These are phyloP conservation scores for Chaenodraco wilsoni DNA, from an alignment of 2,797 vertebrate genomes.

Conservation along the genomic window DNA sequence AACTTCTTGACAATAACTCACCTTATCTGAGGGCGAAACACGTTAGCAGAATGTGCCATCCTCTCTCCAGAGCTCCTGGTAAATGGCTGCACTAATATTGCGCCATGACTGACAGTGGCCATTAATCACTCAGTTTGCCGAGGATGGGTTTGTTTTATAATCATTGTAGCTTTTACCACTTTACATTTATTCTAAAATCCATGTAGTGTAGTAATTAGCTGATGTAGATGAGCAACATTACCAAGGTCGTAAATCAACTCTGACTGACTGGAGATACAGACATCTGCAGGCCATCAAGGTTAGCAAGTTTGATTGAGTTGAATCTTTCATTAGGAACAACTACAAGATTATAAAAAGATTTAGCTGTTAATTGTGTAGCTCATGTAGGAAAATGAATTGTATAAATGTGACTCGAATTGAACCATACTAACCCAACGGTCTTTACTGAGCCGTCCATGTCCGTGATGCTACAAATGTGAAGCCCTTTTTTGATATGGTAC, in stretches of 20 bases:
- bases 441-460: neutral
- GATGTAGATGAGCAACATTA: constrained; percentile 42
- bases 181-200: constrained; percentile 55
- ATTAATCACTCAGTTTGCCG: constrained; percentile 73
- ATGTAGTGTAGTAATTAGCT: constrained; percentile 57
- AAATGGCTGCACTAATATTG: constrained; percentile 70
- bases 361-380: constrained; percentile 5
- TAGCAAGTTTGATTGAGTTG: constrained; percentile 19
- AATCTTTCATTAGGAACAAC: neutral
- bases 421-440: neutral
- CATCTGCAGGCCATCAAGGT: constrained; percentile 31
- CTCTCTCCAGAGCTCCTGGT: constrained; percentile 54
- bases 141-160: constrained; percentile 71
- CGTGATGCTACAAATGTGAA: constrained; percentile 4
- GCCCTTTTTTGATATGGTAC: neutral
- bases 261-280: constrained; percentile 39
- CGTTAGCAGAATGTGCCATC: constrained; percentile 28
- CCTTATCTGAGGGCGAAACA: constrained; percentile 31
- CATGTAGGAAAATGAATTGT: constrained; percentile 21
- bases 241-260: constrained; percentile 59
- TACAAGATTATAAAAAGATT: neutral
- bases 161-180: constrained; percentile 61
- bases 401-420: constrained; percentile 15
- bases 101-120: constrained; percentile 62
- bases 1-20: constrained; percentile 14